Evolutionary conservation across 2,888 invertebrate species (phyloP), one percentile per base, ranked within the genome.

Genomic region (Azorinus chamasolen): DNA sequence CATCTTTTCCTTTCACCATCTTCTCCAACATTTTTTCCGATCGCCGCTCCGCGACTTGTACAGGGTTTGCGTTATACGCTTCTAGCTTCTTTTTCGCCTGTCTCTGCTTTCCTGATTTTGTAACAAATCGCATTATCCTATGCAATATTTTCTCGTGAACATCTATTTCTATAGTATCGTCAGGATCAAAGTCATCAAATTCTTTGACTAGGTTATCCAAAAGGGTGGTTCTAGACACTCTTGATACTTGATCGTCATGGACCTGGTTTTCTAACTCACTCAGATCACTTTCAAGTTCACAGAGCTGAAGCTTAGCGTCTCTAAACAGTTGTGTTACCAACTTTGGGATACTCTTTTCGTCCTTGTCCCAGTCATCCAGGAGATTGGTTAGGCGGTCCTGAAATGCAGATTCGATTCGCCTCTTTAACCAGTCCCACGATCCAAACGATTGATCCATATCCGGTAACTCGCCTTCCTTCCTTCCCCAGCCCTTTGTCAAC

Each of bases 251-350:
- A 12, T 25, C 43, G 4, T 32, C 32, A n/a, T 78, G 74, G 10
- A 81, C 58, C 10, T 73, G 77, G 12, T 58, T 59, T 37, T 84
- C 84, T 51, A 87, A 79, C 32, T 83, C 65, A 16, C 71, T 59
- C 16, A 89, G 65, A n/a, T 89, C 85, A 8, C 76, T 70, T 70
- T 84, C 78, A 8, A 88, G 72, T 24, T 86, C 71, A 54, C 81
- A 66, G 22, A 88, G 61, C 25, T 84, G 63, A 16, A 77, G 22
- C 63, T 84, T 84, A n/a, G 86, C 83, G 10, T 83, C 66, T 10
- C 63, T n/a, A 18, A 75, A 77, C 25, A 88, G 53, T 43, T 72
- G 79, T 20, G 64, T 68, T 48, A 83, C 78, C 4, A 85, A 61
- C 2, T 71, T 16, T 8, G 73, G 53, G 8, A 83, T 79, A 41